Conservation (phyloP, 2,888 invertebrate genomes). For the Pterobdella sp. region DNA sequence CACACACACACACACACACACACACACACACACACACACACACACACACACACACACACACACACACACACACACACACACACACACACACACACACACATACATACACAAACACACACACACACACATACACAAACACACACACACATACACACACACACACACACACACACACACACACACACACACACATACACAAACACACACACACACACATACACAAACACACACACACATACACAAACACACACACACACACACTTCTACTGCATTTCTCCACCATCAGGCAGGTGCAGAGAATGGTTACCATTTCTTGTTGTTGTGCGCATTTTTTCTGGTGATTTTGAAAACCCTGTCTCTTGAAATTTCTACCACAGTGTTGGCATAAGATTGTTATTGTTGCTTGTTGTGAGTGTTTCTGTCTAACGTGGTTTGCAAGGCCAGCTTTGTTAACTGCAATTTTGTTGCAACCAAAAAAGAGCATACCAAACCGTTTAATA, state of each 20-base stretch:
- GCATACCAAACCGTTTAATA: too few relatives aligned
- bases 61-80: slow-evolving; percentile 15
- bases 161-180: slow-evolving; percentile 4
- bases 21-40: neutral
- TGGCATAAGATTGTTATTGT: too few relatives aligned
- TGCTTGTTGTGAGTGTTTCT: too few relatives aligned
- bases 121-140: neutral
- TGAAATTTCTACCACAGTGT: too few relatives aligned
- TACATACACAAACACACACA: neutral
- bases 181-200: slow-evolving; percentile 2
- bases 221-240: neutral
- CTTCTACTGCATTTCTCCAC: too few relatives aligned
- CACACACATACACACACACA: neutral
- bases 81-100: slow-evolving; percentile 16
- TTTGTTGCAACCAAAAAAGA: too few relatives aligned
- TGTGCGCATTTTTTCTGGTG: too few relatives aligned
- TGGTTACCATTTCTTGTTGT: too few relatives aligned
- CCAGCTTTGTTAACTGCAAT: too few relatives aligned
- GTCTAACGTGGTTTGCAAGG: too few relatives aligned
- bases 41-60: slow-evolving; percentile 10
- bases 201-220: neutral
- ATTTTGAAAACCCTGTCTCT: too few relatives aligned
- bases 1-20: neutral
- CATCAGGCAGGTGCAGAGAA: too few relatives aligned
- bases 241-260: neutral